phyloP scores from a whole-genome alignment of 1,140 invertebrate species.

The Cotesia typhae region DNA sequence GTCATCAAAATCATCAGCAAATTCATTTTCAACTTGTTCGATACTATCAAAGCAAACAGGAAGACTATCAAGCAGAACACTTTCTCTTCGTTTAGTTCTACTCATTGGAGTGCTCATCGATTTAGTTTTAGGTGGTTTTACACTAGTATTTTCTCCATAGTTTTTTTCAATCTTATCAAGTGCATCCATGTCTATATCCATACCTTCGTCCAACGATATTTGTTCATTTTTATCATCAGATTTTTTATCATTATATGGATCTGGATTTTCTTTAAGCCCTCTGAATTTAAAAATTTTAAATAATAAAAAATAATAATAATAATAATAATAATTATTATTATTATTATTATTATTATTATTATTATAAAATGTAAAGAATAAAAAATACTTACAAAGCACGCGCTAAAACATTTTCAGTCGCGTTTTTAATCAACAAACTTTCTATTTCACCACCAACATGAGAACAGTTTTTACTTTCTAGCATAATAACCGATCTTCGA shows the following conservation, averaged over 20 bases:
- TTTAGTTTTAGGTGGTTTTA: background rate
- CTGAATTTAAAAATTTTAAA: conserved; percentile 37
- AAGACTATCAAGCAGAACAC: background rate
- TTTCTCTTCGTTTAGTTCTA: background rate
- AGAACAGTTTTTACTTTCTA: conserved; percentile 69
- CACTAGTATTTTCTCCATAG: background rate
- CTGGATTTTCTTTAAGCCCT: conserved; percentile 62
- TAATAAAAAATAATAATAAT: no score
- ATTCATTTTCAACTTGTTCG: conserved; percentile 12
- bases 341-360: background rate
- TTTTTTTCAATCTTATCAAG: conserved; percentile 45
- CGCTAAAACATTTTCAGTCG: conserved; percentile 71
- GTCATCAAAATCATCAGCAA: conserved; percentile 40
- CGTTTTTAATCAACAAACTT: conserved; percentile 68
- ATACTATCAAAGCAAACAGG: conserved; percentile 14
- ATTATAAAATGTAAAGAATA: conserved; percentile 12
- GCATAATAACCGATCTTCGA: conserved; percentile 74
- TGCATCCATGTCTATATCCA: conserved; percentile 49
- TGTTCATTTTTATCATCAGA: conserved; percentile 38
- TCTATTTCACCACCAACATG: conserved; percentile 82
- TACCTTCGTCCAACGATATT: conserved; percentile 47
- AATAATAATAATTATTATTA: background rate
- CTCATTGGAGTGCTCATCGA: background rate
- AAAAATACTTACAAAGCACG: conserved; percentile 65
- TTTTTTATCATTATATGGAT: conserved; percentile 57